phyloP scores from a whole-genome alignment of 2,797 vertebrate species.

The Darevskia nairensis region DNA sequence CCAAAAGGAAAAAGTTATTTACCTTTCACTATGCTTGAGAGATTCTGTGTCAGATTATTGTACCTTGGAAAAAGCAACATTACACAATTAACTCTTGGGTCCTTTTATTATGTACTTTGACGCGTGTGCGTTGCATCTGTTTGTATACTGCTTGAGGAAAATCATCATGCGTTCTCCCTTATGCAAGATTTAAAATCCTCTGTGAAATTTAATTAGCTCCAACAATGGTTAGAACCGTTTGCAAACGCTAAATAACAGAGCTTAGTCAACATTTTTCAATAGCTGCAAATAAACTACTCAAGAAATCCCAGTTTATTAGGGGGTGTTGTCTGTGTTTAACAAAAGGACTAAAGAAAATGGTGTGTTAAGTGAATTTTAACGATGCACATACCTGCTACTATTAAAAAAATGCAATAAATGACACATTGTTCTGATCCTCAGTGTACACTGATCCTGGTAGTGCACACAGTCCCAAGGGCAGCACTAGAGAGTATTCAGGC shows the following conservation, averaged over 20 bases:
- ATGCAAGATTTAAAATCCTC: accelerated
- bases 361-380: neutral
- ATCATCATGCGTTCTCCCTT: neutral
- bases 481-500: too few species aligned
- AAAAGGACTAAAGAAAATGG: neutral
- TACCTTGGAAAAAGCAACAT: neutral
- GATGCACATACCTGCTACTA: neutral
- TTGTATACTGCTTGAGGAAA: neutral
- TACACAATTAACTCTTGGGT: neutral
- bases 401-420: neutral
- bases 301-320: neutral
- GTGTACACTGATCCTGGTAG: too few species aligned
- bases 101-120: neutral
- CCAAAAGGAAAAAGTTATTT: neutral
- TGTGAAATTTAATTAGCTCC: neutral
- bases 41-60: neutral
- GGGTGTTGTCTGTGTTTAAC: neutral
- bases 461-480: too few species aligned
- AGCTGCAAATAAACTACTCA: neutral
- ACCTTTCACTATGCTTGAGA: neutral
- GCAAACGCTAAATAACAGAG: neutral
- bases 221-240: constrained; percentile 5
- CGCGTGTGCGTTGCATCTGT: too few species aligned
- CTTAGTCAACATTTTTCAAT: neutral
- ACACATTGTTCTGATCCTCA: neutral